Percentiles rank a stretch among this genome's conserved stretches.
Evolutionary conservation across 2,113 vertebrate species (phyloP).

Genomic region (Brachypodius melanocephalos): DNA sequence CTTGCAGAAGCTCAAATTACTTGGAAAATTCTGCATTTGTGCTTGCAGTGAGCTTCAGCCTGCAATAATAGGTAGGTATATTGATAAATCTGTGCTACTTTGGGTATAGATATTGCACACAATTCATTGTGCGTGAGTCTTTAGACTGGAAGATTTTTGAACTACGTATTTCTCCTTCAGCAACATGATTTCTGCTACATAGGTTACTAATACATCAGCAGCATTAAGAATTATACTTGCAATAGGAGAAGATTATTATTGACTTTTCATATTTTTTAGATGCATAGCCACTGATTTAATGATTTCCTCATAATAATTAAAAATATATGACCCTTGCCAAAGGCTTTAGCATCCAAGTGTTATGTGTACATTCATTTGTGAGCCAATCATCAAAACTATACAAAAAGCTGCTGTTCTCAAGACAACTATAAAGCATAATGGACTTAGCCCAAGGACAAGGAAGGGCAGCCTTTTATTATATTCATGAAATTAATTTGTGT

Average conservation of each 20-base stretch:
- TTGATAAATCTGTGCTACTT: neutral
- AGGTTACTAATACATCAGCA: neutral
- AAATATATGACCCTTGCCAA: neutral
- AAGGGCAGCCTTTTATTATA: neutral
- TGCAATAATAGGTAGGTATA: neutral
- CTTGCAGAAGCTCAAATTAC: neutral
- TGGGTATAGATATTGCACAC: neutral
- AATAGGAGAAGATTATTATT: neutral
- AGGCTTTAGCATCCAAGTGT: neutral
- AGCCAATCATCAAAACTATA: neutral
- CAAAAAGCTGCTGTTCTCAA: neutral
- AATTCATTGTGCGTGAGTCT: neutral
- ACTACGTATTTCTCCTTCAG: neutral
- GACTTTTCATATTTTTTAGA: neutral
- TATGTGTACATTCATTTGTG: neutral
- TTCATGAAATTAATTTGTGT: fast-evolving
- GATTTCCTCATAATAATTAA: neutral
- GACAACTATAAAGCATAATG: neutral
- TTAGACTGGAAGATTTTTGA: neutral
- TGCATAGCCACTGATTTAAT: neutral
- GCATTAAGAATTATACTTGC: neutral
- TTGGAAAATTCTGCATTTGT: neutral
- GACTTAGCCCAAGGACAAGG: neutral
- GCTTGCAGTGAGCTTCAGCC: neutral
- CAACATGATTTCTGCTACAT: neutral